Percentiles rank a stretch among this genome's conserved stretches.
Evolutionary conservation across 2,888 invertebrate genomes (phyloP).

Genomic region (Plemyria rubiginata): DNA sequence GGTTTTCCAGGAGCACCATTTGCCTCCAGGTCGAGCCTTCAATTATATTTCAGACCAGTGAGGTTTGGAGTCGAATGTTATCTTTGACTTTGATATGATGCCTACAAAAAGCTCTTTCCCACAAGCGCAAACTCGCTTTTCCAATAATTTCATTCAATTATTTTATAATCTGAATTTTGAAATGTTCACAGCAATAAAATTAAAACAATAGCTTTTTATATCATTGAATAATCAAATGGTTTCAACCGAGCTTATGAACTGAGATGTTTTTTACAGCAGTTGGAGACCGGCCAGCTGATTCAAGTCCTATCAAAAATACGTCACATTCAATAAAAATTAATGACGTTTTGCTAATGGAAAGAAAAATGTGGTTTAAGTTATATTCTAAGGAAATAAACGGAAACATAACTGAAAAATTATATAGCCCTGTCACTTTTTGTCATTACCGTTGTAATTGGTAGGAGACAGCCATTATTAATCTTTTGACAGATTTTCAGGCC

Average conservation of each 20-base stretch:
- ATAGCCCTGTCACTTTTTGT: too few species aligned
- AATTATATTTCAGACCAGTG: too few species aligned
- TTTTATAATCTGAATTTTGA: neutral
- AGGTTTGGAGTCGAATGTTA: too few species aligned
- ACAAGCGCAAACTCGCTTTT: too few species aligned
- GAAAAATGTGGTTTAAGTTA: slow-evolving; percentile 13
- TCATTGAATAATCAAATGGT: slow-evolving; percentile 2
- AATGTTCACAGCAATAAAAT: slow-evolving; percentile 1
- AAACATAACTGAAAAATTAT: neutral
- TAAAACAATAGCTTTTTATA: slow-evolving; percentile 7
- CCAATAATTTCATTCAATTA: neutral
- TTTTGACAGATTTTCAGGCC: too few species aligned
- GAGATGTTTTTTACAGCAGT: slow-evolving; percentile 3
- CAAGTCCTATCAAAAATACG: slow-evolving; percentile 18
- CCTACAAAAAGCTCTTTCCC: too few species aligned
- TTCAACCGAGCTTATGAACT: neutral
- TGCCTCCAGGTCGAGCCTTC: too few species aligned
- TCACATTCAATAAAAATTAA: slow-evolving; percentile 13
- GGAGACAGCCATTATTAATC: too few species aligned
- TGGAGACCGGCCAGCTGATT: slow-evolving; percentile 11
- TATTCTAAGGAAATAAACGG: neutral
- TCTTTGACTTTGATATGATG: too few species aligned
- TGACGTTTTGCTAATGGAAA: slow-evolving; percentile 29
- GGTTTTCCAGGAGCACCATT: too few species aligned
- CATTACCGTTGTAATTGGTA: too few species aligned